A percentile compares a stretch with the other conserved stretches of the same genome.
Conservation (phyloP, 2,797 vertebrate species). For the Amblyopsis hoosieri region DNA sequence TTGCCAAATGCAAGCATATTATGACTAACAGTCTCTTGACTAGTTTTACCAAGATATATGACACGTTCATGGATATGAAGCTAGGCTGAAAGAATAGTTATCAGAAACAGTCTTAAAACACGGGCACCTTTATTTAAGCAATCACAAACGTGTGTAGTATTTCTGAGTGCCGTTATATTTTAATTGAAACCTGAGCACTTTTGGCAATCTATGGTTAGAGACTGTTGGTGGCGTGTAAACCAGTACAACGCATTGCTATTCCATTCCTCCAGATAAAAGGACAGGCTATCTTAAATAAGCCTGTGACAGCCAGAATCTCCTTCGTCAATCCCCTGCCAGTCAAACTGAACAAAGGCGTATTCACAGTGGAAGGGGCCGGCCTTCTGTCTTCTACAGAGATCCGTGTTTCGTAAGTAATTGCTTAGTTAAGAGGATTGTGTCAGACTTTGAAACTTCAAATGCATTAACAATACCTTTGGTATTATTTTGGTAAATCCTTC, state of each 20-base stretch:
- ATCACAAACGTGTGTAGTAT: too few relatives aligned
- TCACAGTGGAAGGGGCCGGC: constrained; percentile 80
- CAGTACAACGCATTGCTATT: background rate
- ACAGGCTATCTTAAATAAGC: constrained; percentile 41
- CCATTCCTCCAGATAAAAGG: constrained; percentile 66
- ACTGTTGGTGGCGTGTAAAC: background rate
- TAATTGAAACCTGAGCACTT: too few relatives aligned
- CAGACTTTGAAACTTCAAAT: background rate
- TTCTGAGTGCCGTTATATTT: too few relatives aligned
- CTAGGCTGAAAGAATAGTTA: too few relatives aligned
- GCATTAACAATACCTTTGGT: background rate
- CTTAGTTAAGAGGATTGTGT: background rate
- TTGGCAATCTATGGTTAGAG: too few relatives aligned
- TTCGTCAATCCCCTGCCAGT: constrained; percentile 79
- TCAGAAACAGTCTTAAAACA: too few relatives aligned
- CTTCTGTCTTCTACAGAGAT: constrained; percentile 65
- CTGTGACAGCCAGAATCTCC: constrained; percentile 62
- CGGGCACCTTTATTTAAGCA: too few relatives aligned
- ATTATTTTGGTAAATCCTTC: background rate
- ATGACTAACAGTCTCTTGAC: too few relatives aligned
- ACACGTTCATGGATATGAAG: too few relatives aligned
- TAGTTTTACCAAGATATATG: too few relatives aligned
- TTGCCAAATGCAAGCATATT: too few relatives aligned
- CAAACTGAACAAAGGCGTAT: constrained; percentile 69
- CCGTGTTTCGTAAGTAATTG: constrained; percentile 65